A percentile compares a stretch with the other conserved stretches of the same genome.
phyloP scores from a whole-genome alignment of 2,113 vertebrate species.

The Sakesphorus luctuosus region DNA sequence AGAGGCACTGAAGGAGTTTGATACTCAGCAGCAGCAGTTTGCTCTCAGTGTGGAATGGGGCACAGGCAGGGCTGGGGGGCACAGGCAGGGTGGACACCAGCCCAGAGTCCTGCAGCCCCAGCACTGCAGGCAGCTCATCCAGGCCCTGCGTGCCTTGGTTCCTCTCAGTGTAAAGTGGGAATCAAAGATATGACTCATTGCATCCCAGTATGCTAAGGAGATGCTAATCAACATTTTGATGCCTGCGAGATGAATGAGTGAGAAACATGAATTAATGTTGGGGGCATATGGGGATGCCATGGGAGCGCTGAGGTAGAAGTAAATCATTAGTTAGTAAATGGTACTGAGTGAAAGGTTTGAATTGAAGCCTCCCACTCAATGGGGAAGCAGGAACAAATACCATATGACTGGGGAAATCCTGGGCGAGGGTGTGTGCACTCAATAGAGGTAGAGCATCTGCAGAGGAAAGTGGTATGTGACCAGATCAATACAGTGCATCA shows the following conservation, averaged over 20 bases:
- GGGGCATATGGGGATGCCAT: background rate
- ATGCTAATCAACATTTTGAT: constrained; percentile 14
- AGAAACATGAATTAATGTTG: constrained; percentile 5
- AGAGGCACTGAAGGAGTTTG: too few relatives aligned
- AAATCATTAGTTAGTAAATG: background rate
- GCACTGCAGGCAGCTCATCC: background rate
- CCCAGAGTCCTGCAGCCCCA: background rate
- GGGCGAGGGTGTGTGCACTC: background rate
- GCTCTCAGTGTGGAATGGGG: background rate
- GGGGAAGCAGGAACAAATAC: background rate
- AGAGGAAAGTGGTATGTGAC: background rate
- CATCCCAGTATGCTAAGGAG: background rate
- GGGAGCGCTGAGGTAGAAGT: background rate
- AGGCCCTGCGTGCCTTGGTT: background rate
- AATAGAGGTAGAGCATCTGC: background rate
- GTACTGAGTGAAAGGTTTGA: background rate
- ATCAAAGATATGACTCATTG: background rate
- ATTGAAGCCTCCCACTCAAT: background rate
- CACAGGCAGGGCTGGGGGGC: too few relatives aligned
- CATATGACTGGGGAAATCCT: background rate
- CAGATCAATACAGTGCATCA: background rate
- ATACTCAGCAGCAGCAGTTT: background rate
- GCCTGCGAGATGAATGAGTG: background rate
- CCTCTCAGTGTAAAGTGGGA: background rate
- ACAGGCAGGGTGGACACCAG: background rate